Base-by-base conservation (phyloP, 1,140 invertebrate species). In the Drosophila ohnishii region DNA sequence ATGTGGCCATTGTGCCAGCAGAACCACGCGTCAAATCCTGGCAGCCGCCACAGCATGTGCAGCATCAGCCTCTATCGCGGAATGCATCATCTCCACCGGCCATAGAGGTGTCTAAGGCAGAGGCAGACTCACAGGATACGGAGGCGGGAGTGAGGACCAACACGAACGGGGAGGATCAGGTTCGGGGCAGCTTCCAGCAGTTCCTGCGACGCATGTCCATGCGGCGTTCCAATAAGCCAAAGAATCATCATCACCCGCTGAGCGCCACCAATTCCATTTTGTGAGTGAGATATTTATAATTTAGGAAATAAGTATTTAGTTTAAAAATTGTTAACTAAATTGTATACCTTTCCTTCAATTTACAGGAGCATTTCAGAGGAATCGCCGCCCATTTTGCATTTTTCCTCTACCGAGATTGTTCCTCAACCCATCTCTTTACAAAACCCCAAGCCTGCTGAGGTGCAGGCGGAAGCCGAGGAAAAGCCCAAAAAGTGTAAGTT, bases 131-230 rank as follows among this genome's bases (percentile, higher is more conserved):
- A 1, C 14, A 53, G 0, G 14, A 37, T 11, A 6, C 64, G 0
- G 56, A 63, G 13, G 7, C 32, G 1, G 32, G 19, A 9, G 44
- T 10, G 5, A 47, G 39, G 25, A n/a, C 2, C 1, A 32, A 37
- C 32, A 5, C 25, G 0, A 48, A 40, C 6, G 16, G 32, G 11
- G 44, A 69, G 4, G 51, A 71, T 11, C 69, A 70, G 1, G 67
- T 55, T 32, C 66, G 82, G 3, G 85, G 77, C 34, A 87, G 89
- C 16, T 92, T 92, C 61, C 90, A 91, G 47, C 91, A 91, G 47
- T 92, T 92, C 64, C 57, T 92, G 47, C 63, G 90, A 45, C 77
- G 91, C 50, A 92, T 92, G 91, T 91, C 91, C 19, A 91, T 90
- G 79, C 73, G 90, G 8, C 85, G 86, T 34, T 88, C 90, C 7